A percentile compares a stretch with the other conserved stretches of the same genome.
Evolutionary conservation across 2,888 invertebrate species (phyloP).

Genomic region (Drosophila borealis): DNA sequence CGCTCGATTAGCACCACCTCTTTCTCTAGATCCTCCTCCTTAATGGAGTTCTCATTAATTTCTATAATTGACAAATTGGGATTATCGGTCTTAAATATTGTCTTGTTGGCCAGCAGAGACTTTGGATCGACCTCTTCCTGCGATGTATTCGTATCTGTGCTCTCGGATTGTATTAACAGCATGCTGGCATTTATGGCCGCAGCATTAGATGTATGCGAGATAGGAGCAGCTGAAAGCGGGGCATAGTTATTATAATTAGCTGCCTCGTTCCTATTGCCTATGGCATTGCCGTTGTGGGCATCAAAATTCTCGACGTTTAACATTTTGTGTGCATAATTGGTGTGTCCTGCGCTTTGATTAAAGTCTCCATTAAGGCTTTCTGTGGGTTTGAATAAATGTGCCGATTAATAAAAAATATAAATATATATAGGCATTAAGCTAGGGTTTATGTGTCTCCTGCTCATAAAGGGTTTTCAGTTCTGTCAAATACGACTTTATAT

Average conservation of each 20-base stretch:
- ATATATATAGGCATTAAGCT: slow-evolving; percentile 13
- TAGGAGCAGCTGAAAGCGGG: slow-evolving; percentile 7
- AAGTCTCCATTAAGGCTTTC: slow-evolving; percentile 69
- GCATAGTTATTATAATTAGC: slow-evolving; percentile 22
- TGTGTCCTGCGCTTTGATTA: slow-evolving; percentile 44
- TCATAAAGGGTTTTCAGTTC: slow-evolving; percentile 44
- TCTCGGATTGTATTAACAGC: slow-evolving; percentile 81
- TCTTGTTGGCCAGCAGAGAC: slow-evolving; percentile 84
- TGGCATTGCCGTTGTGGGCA: slow-evolving; percentile 61
- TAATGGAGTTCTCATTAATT: slow-evolving; percentile 82
- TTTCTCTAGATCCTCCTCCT: slow-evolving; percentile 77
- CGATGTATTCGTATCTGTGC: slow-evolving; percentile 82
- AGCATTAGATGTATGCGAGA: slow-evolving; percentile 23
- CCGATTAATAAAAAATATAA: slow-evolving; percentile 16
- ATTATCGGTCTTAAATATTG: slow-evolving; percentile 84
- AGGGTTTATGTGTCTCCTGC: slow-evolving; percentile 13
- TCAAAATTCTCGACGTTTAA: slow-evolving; percentile 70
- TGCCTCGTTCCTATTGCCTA: slow-evolving; percentile 45
- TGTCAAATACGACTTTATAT: slow-evolving; percentile 33
- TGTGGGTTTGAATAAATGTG: slow-evolving; percentile 39
- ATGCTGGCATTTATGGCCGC: slow-evolving; percentile 70
- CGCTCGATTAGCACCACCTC: slow-evolving; percentile 82
- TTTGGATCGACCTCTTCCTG: slow-evolving; percentile 84
- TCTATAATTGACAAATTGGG: slow-evolving; percentile 85
- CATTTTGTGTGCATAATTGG: slow-evolving; percentile 49